Evolutionary conservation across 2,113 vertebrate genomes (phyloP).

Genomic region (Centrocercus urophasianus): DNA sequence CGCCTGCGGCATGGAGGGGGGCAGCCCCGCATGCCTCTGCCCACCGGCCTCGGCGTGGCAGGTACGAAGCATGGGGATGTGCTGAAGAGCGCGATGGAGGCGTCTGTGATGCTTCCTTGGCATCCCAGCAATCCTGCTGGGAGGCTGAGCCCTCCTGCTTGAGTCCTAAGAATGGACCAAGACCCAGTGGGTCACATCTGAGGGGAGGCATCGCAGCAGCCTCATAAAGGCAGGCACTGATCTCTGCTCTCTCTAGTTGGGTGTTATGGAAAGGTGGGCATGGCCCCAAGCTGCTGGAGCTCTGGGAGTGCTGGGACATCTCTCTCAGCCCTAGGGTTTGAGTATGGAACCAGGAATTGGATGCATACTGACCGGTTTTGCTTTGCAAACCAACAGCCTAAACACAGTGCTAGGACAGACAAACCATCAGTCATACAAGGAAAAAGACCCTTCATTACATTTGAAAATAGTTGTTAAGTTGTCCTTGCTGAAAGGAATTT

Average conservation of each 20-base stretch:
- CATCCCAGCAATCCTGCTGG: rapidly evolving
- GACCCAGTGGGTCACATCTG: background rate
- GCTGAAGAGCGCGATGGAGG: rapidly evolving
- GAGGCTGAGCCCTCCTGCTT: background rate
- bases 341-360: background rate
- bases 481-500: background rate
- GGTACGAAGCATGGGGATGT: slow-evolving; percentile 27
- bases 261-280: too few species aligned
- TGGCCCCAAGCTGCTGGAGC: too few species aligned
- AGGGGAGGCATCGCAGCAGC: background rate
- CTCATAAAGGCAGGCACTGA: background rate
- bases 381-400: background rate
- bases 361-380: background rate
- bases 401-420: rapidly evolving
- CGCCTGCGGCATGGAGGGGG: slow-evolving; percentile 83
- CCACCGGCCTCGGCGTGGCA: slow-evolving; percentile 79
- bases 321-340: too few species aligned
- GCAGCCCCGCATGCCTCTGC: slow-evolving; percentile 80
- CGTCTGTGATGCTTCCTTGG: background rate
- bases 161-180: background rate
- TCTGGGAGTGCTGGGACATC: too few species aligned
- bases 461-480: background rate
- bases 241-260: too few species aligned
- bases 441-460: background rate
- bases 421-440: background rate